A percentile compares a stretch with the other conserved stretches of the same genome.
Evolutionary conservation across 2,113 vertebrate genomes (phyloP).

Genomic region (Odocoileus virginianus): DNA sequence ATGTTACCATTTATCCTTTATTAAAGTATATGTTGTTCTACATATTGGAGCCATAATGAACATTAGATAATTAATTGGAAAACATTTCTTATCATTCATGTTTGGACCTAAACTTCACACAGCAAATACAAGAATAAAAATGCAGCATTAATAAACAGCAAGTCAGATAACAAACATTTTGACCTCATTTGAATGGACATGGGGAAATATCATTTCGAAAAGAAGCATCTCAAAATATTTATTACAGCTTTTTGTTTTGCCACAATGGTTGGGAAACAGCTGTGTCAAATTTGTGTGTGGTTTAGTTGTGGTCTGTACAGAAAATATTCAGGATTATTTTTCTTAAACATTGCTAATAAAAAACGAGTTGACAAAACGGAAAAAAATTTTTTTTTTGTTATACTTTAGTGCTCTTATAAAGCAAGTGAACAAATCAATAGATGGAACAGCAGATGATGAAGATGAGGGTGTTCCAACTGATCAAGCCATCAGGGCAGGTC

Average conservation of each 20-base stretch:
- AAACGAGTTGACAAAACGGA: background rate
- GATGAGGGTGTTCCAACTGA: constrained; percentile 91
- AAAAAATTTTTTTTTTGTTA: background rate
- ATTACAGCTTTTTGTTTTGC: background rate
- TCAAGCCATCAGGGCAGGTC: constrained; percentile 89
- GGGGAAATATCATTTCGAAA: background rate
- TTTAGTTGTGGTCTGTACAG: background rate
- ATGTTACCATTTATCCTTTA: background rate
- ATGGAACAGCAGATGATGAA: constrained; percentile 92
- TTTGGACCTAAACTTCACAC: background rate
- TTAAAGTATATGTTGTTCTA: background rate
- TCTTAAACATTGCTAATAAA: background rate
- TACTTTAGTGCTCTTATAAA: constrained; percentile 88
- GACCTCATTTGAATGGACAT: background rate
- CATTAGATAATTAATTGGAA: constrained; percentile 12
- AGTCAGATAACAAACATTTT: background rate
- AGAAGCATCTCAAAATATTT: background rate
- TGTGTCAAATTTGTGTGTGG: background rate
- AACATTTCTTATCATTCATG: background rate
- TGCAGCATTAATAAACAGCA: background rate
- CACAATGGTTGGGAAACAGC: background rate
- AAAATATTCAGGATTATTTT: background rate
- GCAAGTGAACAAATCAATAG: constrained; percentile 91
- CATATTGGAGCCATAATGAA: background rate
- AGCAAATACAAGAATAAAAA: constrained; percentile 4